phyloP scores from a whole-genome alignment of 2,888 invertebrate genomes.

The Nomada fucata region DNA sequence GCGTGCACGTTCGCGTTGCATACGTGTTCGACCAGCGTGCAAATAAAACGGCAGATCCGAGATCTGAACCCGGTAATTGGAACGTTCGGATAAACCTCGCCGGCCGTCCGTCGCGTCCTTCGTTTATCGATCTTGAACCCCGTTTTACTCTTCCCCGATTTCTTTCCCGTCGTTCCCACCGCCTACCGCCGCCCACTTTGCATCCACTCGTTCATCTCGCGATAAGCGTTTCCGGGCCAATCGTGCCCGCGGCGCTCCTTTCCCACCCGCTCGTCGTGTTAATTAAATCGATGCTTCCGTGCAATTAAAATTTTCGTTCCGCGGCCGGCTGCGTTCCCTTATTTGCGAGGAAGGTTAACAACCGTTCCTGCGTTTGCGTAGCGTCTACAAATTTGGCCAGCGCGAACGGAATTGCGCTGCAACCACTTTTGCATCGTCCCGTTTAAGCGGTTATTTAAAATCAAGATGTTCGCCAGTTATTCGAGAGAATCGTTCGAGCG shows the following conservation, averaged over 20 bases:
- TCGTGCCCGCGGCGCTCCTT: slow-evolving; percentile 26
- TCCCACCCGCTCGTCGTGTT: slow-evolving; percentile 22
- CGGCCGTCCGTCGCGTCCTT: slow-evolving; percentile 58
- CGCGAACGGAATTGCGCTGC: background rate
- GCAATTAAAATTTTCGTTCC: slow-evolving; percentile 67
- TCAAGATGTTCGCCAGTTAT: no score
- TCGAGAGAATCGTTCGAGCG: no score
- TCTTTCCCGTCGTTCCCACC: slow-evolving; percentile 20
- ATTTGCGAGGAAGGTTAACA: slow-evolving; percentile 53
- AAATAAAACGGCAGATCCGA: slow-evolving; percentile 72
- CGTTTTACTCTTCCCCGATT: slow-evolving; percentile 29
- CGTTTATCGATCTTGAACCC: slow-evolving; percentile 60
- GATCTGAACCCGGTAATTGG: slow-evolving; percentile 74
- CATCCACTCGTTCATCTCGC: slow-evolving; percentile 10
- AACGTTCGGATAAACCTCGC: slow-evolving; percentile 74
- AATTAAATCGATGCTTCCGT: slow-evolving; percentile 68
- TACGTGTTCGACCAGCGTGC: slow-evolving; percentile 37
- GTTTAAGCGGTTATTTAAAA: no score
- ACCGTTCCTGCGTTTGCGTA: slow-evolving; percentile 26
- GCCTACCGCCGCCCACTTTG: background rate
- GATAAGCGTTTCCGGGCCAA: slow-evolving; percentile 59
- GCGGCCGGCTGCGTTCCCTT: slow-evolving; percentile 48
- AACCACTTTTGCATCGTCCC: no score
- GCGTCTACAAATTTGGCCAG: background rate
- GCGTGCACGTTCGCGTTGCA: slow-evolving; percentile 12